Percentiles rank a stretch among this genome's conserved stretches.
Evolutionary conservation across 2,888 invertebrate genomes (phyloP).

Genomic region (Brachyptera putata): DNA sequence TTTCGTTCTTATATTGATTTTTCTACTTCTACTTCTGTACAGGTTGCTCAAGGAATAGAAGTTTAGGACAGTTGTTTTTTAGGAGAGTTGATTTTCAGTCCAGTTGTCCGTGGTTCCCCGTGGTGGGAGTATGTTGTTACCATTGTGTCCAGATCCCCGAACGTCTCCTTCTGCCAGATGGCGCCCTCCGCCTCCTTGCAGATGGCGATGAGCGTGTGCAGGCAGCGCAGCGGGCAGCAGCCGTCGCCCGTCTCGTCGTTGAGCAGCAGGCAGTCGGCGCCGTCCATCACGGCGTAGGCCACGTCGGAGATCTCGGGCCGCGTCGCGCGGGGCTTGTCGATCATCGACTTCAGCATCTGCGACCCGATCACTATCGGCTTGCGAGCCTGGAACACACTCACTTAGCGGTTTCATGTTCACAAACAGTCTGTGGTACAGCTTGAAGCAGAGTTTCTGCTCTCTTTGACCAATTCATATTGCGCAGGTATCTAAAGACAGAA

Average conservation of each 20-base stretch:
- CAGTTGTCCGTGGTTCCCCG: too few relatives aligned
- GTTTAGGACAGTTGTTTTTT: too few relatives aligned
- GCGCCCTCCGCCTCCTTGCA: conserved; percentile 69
- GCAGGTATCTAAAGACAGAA: too few relatives aligned
- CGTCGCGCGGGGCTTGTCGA: conserved; percentile 35
- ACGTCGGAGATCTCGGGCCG: not conserved
- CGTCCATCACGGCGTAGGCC: not conserved
- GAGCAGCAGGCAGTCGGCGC: not conserved
- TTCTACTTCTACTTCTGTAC: too few relatives aligned
- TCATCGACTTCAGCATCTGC: conserved; percentile 50
- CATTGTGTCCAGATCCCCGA: conserved; percentile 40
- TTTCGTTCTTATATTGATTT: too few relatives aligned
- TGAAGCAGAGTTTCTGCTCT: too few relatives aligned
- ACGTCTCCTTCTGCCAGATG: conserved; percentile 54
- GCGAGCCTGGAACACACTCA: conserved; percentile 44
- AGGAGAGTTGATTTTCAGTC: too few relatives aligned
- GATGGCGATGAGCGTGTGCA: conserved; percentile 48
- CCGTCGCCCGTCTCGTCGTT: not conserved
- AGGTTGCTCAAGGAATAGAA: too few relatives aligned
- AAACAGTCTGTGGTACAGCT: too few relatives aligned
- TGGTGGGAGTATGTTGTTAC: too few relatives aligned
- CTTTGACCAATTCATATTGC: too few relatives aligned
- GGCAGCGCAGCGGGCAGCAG: conserved; percentile 38
- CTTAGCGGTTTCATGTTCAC: too few relatives aligned
- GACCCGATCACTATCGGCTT: conserved; percentile 49